A percentile compares a stretch with the other conserved stretches of the same genome.
Conservation (phyloP, 2,888 invertebrate genomes). For the Plagodis pulveraria region DNA sequence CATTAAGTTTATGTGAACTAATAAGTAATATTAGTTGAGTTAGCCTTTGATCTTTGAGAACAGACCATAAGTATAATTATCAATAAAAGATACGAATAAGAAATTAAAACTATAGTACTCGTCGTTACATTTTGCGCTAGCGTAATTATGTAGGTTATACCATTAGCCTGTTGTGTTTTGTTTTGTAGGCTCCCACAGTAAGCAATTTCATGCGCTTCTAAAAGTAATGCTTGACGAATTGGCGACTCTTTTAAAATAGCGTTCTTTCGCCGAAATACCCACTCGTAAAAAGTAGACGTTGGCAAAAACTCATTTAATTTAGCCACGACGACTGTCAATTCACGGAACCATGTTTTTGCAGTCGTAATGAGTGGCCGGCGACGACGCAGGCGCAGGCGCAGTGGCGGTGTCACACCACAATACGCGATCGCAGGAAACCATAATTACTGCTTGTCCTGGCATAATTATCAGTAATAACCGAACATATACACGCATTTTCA, state of each 20-base stretch:
- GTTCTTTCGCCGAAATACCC: conserved; percentile 21
- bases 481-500: background rate
- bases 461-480: background rate
- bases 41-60: conserved; percentile 20
- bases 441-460: background rate
- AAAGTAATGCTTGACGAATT: conserved; percentile 14
- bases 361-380: conserved; percentile 25
- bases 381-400: conserved; percentile 30
- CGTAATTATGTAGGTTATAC: no score
- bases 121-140: no score
- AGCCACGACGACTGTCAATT: conserved; percentile 25
- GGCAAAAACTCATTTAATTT: conserved; percentile 29
- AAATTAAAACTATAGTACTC: no score
- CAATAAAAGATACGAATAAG: no score
- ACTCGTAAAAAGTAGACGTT: conserved; percentile 24
- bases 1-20: conserved; percentile 26
- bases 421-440: conserved; percentile 40
- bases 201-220: conserved; percentile 1
- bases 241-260: conserved; percentile 17
- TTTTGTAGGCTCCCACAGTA: no score
- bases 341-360: conserved; percentile 28
- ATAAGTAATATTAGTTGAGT: conserved; percentile 9
- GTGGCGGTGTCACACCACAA: conserved; percentile 53
- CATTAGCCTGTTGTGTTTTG: no score
- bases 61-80: conserved; percentile 1